Evolutionary conservation across 2,797 vertebrate species (phyloP).

Genomic region (Pseudocheirus occidentalis): DNA sequence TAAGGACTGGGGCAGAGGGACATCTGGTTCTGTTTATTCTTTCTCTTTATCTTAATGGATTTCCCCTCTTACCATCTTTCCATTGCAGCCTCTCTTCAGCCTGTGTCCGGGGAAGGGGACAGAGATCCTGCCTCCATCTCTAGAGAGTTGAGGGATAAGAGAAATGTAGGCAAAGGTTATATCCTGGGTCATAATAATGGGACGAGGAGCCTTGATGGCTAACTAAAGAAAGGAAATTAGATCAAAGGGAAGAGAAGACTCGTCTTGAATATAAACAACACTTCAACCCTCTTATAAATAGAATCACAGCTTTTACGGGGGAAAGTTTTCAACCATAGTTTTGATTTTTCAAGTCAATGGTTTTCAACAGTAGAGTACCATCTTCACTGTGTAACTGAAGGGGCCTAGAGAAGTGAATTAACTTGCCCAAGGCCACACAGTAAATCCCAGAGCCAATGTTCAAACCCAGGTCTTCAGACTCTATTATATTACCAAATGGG

Average conservation of each 20-base stretch:
- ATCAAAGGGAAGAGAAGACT: neutral
- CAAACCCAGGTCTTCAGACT: neutral
- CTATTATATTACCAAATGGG: neutral
- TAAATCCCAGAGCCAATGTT: neutral
- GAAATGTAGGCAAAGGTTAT: neutral
- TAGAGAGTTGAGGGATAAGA: neutral
- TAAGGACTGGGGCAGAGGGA: slow-evolving; percentile 6
- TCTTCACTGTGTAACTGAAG: neutral
- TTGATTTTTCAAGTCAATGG: neutral
- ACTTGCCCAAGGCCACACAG: neutral
- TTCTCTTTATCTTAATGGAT: slow-evolving; percentile 57
- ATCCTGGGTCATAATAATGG: neutral
- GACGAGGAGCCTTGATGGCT: neutral
- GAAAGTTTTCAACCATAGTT: neutral
- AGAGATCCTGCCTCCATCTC: neutral
- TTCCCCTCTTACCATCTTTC: neutral
- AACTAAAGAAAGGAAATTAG: neutral
- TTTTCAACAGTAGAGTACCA: neutral
- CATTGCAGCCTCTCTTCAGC: neutral
- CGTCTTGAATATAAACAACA: neutral
- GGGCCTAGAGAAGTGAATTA: neutral
- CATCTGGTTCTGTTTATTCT: slow-evolving; percentile 70
- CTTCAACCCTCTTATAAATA: neutral
- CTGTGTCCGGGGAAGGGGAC: neutral
- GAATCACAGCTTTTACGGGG: neutral